A percentile compares a stretch with the other conserved stretches of the same genome.
Conservation (phyloP, 35 echinoderm and acorn worm genomes). For the Heliocidaris erythrogramma region DNA sequence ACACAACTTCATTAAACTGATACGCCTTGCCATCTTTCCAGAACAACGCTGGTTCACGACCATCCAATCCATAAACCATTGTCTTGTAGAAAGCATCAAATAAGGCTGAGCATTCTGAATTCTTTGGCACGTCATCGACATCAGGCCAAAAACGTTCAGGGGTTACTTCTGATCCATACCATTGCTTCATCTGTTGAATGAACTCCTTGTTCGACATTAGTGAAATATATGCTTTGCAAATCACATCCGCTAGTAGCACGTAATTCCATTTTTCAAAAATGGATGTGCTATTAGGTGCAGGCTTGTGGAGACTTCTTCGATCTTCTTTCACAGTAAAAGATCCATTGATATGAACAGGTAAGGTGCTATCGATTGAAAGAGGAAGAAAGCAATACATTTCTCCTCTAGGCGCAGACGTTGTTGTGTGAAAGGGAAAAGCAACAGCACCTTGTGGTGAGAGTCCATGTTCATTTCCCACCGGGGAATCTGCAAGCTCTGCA, state of each 20-base stretch:
- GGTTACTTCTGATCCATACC: not conserved
- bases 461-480: slow-evolving; percentile 25
- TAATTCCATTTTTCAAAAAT: slow-evolving; percentile 68
- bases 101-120: slow-evolving; percentile 48
- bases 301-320: slow-evolving; percentile 51
- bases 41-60: slow-evolving; percentile 43
- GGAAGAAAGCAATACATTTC: slow-evolving; percentile 73
- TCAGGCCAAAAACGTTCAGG: slow-evolving; percentile 71
- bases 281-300: not conserved
- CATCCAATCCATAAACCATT: slow-evolving; percentile 42
- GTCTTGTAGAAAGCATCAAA: slow-evolving; percentile 63
- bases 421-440: not conserved
- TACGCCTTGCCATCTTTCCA: slow-evolving; percentile 3
- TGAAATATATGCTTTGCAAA: slow-evolving; percentile 62
- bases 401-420: not conserved
- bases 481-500: not conserved
- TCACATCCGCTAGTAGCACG: slow-evolving; percentile 48
- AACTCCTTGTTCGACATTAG: slow-evolving; percentile 36
- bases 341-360: slow-evolving; percentile 85
- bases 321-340: slow-evolving; percentile 64
- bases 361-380: slow-evolving; percentile 45
- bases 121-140: not conserved
- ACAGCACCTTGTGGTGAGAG: slow-evolving; percentile 60
- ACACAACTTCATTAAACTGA: slow-evolving; percentile 41
- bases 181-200: not conserved